Base-by-base conservation (phyloP, 2,113 vertebrate genomes). In the Orcinus orca region DNA sequence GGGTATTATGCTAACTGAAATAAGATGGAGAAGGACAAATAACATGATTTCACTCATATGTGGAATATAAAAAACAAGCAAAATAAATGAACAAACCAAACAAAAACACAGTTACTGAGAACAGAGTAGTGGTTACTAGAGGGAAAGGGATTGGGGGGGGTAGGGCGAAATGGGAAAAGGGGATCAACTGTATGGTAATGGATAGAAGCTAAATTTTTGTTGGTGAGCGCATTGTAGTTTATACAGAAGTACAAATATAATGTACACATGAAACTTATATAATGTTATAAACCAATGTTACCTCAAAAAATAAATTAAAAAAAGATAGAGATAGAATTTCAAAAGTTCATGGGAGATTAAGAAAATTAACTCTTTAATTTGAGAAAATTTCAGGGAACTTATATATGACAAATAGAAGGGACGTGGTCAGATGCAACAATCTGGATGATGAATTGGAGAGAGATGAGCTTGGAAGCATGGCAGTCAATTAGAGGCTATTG, bases 341-440 rank as follows among this genome's bases (percentile, higher is more conserved):
- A 90, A n/a, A 76, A n/a, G 91, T 94, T 81, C 23, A 38, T 77
- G 58, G 11, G 2, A 55, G 6, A 2, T 58, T 53, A 83, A 70
- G 62, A 89, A 79, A 92, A 71, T 63, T 74, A 87, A 62, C 50
- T 94, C 44, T 84, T 93, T 47, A 71, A 79, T 88, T 63, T 95
- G 79, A 90, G 68, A 90, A 88, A 58, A 80, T 55, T 25, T 68
- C 3, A 2, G 53, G 76, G 21, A 67, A 68, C 15, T 77, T 85
- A 1, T 58, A 18, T 63, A 12, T 91, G 41, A 77, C 20, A 63
- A 26, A 89, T 47, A 25, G 31, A 86, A 86, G 13, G 71, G 47
- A 36, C 2, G 10, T 33, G 53, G 33, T 79, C 11, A 47, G 14
- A 17, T n/a, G 31, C 25, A 88, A 11, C 10, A 53, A 47, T 95